Percentiles rank a stretch among this genome's conserved stretches.
Conservation (phyloP, 2,113 vertebrate species). For the Prietella phreatophila region DNA sequence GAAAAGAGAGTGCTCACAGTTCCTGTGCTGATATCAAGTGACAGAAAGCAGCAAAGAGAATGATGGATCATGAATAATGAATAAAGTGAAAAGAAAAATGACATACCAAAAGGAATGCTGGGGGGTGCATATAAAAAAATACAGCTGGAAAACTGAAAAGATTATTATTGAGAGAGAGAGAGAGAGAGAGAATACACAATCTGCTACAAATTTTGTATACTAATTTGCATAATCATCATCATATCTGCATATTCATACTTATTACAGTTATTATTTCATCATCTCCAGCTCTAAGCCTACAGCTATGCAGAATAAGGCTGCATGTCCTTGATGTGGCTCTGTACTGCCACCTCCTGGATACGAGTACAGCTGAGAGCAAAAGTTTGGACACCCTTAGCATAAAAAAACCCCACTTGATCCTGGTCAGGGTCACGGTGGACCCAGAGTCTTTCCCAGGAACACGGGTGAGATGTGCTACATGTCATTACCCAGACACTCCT, state of each 20-base stretch:
- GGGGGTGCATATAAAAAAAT: background rate
- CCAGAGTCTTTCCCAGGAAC: background rate
- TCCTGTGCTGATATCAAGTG: background rate
- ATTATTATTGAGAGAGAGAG: background rate
- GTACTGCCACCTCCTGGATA: conserved; percentile 30
- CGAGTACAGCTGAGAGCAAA: background rate
- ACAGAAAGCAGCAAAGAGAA: background rate
- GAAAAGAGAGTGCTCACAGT: background rate
- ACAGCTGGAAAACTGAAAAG: background rate
- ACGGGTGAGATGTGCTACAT: background rate
- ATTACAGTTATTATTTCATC: background rate
- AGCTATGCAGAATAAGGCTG: background rate
- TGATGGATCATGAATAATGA: background rate
- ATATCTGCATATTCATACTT: background rate
- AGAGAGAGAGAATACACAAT: background rate
- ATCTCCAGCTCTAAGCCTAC: background rate
- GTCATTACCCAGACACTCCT: background rate
- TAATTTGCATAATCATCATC: conserved; percentile 9
- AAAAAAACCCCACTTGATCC: background rate
- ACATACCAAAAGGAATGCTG: background rate
- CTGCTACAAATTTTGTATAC: too few relatives aligned
- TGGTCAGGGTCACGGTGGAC: background rate
- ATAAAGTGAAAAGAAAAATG: background rate
- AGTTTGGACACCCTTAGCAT: background rate
- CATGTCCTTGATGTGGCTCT: background rate